A percentile compares a stretch with the other conserved stretches of the same genome.
These are phyloP conservation scores for Oncorhynchus gorbuscha DNA, from an alignment of 2,113 vertebrate genomes.

Conservation along the genomic window DNA sequence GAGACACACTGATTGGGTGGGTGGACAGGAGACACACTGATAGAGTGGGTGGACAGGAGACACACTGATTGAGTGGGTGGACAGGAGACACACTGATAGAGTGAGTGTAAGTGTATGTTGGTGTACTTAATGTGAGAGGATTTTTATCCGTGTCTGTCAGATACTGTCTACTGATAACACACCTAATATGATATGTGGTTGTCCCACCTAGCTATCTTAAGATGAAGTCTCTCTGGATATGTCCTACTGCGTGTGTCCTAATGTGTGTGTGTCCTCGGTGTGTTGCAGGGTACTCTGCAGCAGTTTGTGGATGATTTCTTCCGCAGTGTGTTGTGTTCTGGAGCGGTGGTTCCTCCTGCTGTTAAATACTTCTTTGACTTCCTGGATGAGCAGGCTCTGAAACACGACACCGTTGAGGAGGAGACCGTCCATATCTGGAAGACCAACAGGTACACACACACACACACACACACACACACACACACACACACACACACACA, in stretches of 20 bases:
- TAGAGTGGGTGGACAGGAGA: too few species aligned
- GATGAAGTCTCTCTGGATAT: too few species aligned
- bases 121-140: too few species aligned
- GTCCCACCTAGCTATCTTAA: not conserved
- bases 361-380: slow-evolving; percentile 99
- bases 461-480: not conserved
- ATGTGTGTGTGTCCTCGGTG: slow-evolving; percentile 21
- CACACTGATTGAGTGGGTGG: too few species aligned
- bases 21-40: too few species aligned
- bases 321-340: slow-evolving; percentile 86
- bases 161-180: too few species aligned
- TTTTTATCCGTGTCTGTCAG: not conserved
- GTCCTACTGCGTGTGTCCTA: not conserved
- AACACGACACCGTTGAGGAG: slow-evolving; percentile 92
- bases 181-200: not conserved
- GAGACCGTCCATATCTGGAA: slow-evolving; percentile 99
- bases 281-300: slow-evolving; percentile 90
- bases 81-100: not conserved
- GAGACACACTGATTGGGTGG: too few species aligned
- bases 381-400: slow-evolving; percentile 92
- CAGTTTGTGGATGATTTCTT: slow-evolving; percentile 98
- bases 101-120: not conserved
- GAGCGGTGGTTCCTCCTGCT: slow-evolving; percentile 85
- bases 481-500: not conserved
- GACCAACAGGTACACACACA: slow-evolving; percentile 85